Percentiles rank a stretch among this genome's conserved stretches.
Conservation (phyloP, 2,888 invertebrate genomes). For the Tryphoninae sp. region DNA sequence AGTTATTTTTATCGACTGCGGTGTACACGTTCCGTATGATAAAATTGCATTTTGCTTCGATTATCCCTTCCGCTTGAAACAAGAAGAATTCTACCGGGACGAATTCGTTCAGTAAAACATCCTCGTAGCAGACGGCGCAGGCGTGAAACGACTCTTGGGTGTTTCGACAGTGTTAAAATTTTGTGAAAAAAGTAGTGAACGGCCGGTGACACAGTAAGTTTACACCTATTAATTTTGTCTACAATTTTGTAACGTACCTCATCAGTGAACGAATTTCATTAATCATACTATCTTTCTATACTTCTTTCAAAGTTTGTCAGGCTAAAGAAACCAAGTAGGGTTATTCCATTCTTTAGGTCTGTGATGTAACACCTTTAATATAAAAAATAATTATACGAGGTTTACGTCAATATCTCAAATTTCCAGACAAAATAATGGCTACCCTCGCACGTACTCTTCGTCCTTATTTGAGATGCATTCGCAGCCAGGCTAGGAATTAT, state of each 20-base stretch:
- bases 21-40: background rate
- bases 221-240: background rate
- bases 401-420: constrained; percentile 14
- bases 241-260: background rate
- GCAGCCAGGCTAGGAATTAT: constrained; percentile 84
- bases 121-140: constrained; percentile 63
- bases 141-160: constrained; percentile 53
- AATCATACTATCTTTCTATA: background rate
- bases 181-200: constrained; percentile 50
- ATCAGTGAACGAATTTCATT: background rate
- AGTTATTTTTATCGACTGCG: background rate
- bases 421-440: constrained; percentile 71
- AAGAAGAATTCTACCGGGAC: too few relatives aligned
- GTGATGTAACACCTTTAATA: constrained; percentile 64
- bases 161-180: constrained; percentile 52
- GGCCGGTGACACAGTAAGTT: constrained; percentile 54
- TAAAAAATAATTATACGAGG: constrained; percentile 24
- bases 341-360: constrained; percentile 51
- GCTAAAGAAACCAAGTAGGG: constrained; percentile 4
- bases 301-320: background rate
- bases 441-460: constrained; percentile 75
- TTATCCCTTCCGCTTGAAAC: background rate
- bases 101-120: constrained; percentile 2
- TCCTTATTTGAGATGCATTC: constrained; percentile 73
- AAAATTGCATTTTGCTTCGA: constrained; percentile 2